These are phyloP conservation scores for Helicoverpa zea DNA, from an alignment of 1,140 invertebrate genomes.

Conservation along the genomic window DNA sequence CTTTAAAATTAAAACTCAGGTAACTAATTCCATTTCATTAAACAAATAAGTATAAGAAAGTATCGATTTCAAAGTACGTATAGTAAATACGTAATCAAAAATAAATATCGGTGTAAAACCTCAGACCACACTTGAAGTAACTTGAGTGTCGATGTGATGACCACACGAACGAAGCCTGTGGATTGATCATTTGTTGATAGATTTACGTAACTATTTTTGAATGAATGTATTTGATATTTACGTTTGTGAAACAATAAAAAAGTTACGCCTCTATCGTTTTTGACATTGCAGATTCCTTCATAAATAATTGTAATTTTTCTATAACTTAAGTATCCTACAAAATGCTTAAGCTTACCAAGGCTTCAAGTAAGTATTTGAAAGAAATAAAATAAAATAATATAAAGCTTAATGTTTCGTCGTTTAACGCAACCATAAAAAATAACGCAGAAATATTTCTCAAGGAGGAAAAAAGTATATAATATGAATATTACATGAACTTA, in stretches of 20 bases:
- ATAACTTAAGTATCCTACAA: too few species aligned
- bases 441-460: neutral
- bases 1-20: neutral
- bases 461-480: slow-evolving; percentile 1
- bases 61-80: slow-evolving; percentile 37
- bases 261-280: too few species aligned
- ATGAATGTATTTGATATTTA: too few species aligned
- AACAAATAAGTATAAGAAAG: slow-evolving; percentile 23
- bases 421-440: neutral
- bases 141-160: slow-evolving; percentile 21
- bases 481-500: slow-evolving; percentile 38
- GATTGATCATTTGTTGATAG: neutral
- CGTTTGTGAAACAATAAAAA: too few species aligned
- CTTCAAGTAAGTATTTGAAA: neutral
- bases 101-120: slow-evolving; percentile 37
- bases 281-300: too few species aligned
- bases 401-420: slow-evolving; percentile 4
- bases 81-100: slow-evolving; percentile 47
- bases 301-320: too few species aligned
- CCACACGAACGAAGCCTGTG: neutral
- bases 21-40: neutral
- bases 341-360: neutral
- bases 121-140: slow-evolving; percentile 39
- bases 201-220: too few species aligned
- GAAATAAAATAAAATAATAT: slow-evolving; percentile 13